These are phyloP conservation scores for Asarcornis scutulata DNA, from an alignment of 2,113 vertebrate species.

Conservation along the genomic window DNA sequence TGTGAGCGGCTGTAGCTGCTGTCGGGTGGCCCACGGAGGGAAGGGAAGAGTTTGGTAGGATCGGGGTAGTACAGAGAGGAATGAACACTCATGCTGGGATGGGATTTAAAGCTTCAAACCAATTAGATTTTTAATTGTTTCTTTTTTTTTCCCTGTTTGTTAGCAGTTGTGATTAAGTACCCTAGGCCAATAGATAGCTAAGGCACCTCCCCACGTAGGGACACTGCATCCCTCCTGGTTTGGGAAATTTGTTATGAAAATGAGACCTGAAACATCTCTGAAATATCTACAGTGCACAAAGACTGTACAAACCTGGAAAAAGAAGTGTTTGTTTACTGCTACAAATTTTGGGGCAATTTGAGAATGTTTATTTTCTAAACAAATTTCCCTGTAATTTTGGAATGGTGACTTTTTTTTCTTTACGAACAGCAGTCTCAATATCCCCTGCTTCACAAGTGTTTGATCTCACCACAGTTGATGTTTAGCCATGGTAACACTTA, in stretches of 20 bases:
- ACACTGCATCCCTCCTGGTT: not conserved
- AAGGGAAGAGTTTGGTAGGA: not conserved
- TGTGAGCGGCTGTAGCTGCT: not conserved
- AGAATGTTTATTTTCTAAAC: slow-evolving; percentile 52
- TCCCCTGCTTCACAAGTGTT: slow-evolving; percentile 45
- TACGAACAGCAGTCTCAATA: slow-evolving; percentile 27
- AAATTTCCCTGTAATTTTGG: slow-evolving; percentile 15
- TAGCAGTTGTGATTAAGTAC: slow-evolving; percentile 47
- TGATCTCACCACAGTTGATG: slow-evolving; percentile 58
- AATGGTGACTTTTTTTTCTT: slow-evolving; percentile 40
- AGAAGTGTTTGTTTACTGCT: slow-evolving; percentile 29
- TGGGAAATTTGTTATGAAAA: not conserved
- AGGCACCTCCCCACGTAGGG: not conserved
- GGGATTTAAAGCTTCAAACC: slow-evolving; percentile 64
- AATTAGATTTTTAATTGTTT: slow-evolving; percentile 65
- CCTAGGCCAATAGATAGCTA: not conserved
- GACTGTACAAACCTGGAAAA: not conserved
- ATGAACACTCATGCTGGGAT: slow-evolving; percentile 31
- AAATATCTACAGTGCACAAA: not conserved
- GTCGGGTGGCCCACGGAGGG: not conserved
- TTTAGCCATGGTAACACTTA: slow-evolving; percentile 41
- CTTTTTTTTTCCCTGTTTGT: slow-evolving; percentile 21
- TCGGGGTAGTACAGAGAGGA: not conserved
- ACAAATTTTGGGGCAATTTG: slow-evolving; percentile 28
- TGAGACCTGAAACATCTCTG: not conserved